A percentile compares a stretch with the other conserved stretches of the same genome.
phyloP scores from a whole-genome alignment of 2,888 invertebrate species.

The Drosophila affinis region DNA sequence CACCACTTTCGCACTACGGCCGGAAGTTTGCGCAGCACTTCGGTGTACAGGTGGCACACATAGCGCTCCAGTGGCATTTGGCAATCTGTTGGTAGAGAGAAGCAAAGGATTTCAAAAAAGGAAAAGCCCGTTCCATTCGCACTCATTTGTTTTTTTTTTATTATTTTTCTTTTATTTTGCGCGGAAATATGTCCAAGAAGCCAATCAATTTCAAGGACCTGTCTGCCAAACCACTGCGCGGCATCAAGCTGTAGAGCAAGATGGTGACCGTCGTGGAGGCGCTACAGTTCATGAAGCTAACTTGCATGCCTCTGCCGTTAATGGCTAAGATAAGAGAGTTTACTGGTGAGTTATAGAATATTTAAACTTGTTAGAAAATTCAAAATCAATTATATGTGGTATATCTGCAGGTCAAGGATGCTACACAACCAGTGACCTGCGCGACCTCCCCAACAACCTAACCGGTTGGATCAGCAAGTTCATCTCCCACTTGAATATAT shows the following conservation, averaged over 20 bases:
- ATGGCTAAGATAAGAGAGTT: constrained; percentile 76
- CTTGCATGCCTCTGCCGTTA: constrained; percentile 38
- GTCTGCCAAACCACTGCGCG: constrained; percentile 39
- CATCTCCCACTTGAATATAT: constrained; percentile 80
- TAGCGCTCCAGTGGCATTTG: constrained; percentile 80
- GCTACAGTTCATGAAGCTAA: constrained; percentile 41
- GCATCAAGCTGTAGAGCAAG: constrained; percentile 44
- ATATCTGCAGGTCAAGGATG: constrained; percentile 75
- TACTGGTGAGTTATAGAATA: constrained; percentile 62
- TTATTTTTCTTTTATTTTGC: constrained; percentile 11
- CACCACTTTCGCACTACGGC: constrained; percentile 92
- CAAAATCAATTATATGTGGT: background rate
- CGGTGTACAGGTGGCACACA: constrained; percentile 88
- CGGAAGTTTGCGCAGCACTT: constrained; percentile 87
- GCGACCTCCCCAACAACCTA: constrained; percentile 81
- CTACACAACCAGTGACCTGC: constrained; percentile 74
- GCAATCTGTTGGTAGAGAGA: constrained; percentile 46
- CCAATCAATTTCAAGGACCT: no score
- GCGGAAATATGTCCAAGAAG: constrained; percentile 50
- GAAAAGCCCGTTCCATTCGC: background rate
- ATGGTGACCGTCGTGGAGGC: constrained; percentile 36
- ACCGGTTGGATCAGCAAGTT: constrained; percentile 83
- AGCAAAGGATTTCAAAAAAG: background rate
- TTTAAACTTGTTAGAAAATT: background rate
- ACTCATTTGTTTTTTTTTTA: constrained; percentile 7